Conservation (phyloP, 1,140 invertebrate genomes). For the Drosophila neocordata region DNA sequence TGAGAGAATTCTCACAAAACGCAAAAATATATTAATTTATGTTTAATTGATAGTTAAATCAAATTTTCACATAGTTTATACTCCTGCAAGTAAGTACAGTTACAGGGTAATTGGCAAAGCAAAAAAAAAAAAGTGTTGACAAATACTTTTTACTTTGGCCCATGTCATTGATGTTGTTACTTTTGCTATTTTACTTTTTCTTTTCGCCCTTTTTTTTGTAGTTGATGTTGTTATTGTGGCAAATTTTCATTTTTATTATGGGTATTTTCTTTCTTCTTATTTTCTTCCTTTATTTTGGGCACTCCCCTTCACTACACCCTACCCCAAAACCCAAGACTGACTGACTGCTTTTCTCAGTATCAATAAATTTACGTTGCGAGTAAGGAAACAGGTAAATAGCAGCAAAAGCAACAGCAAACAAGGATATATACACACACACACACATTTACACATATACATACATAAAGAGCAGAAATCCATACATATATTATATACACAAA, state of each 20-base stretch:
- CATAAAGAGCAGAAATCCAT: neutral
- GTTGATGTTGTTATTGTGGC: neutral
- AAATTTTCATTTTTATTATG: constrained; percentile 9
- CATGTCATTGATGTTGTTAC: constrained; percentile 14
- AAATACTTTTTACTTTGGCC: constrained; percentile 30
- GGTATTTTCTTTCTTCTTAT: neutral
- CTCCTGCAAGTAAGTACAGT: neutral
- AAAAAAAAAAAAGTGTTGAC: constrained; percentile 7
- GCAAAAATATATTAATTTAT: too few relatives aligned
- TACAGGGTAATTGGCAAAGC: neutral
- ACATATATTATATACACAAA: constrained; percentile 2
- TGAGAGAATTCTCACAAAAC: too few relatives aligned
- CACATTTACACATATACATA: too few relatives aligned
- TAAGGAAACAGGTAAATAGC: constrained; percentile 31
- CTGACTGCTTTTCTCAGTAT: constrained; percentile 38
- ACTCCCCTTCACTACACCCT: constrained; percentile 10
- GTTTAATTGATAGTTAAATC: too few relatives aligned
- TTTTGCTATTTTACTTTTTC: constrained; percentile 15
- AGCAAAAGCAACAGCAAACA: constrained; percentile 8
- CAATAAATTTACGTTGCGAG: constrained; percentile 65
- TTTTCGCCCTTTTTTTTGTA: neutral
- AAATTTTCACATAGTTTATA: too few relatives aligned
- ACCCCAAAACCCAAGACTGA: too few relatives aligned
- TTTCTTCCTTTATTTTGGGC: constrained; percentile 23
- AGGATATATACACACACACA: constrained; percentile 26